A percentile compares a stretch with the other conserved stretches of the same genome.
phyloP scores from a whole-genome alignment of 2,888 invertebrate genomes.

The Doris montereyensis region DNA sequence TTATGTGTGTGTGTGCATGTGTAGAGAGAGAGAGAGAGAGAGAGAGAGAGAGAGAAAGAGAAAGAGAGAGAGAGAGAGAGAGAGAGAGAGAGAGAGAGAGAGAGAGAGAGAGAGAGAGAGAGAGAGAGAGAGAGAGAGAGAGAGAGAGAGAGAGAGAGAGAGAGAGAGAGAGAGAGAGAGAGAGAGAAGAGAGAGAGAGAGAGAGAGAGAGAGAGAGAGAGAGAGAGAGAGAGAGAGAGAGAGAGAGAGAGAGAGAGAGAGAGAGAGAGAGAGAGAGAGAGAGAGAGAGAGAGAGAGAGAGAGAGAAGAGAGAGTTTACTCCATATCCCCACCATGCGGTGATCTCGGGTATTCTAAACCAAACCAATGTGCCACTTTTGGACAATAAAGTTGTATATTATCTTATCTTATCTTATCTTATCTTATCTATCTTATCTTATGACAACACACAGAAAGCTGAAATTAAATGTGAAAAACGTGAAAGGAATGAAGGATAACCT shows the following conservation, averaged over 20 bases:
- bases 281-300: neutral
- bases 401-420: no score
- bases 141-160: neutral
- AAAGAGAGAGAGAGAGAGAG: neutral
- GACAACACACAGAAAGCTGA: no score
- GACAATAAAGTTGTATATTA: no score
- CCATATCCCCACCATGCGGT: no score
- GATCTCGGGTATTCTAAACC: no score
- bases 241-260: neutral
- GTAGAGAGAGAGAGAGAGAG: no score
- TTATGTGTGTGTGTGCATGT: no score
- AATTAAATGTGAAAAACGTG: no score
- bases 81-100: neutral
- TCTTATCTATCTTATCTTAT: no score
- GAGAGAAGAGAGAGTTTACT: neutral
- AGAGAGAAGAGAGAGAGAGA: neutral
- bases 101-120: neutral
- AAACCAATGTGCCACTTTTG: no score
- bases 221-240: neutral
- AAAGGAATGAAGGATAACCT: no score
- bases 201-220: neutral
- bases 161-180: neutral
- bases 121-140: neutral
- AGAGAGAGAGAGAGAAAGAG: constrained; percentile 9
- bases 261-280: neutral